A percentile compares a stretch with the other conserved stretches of the same genome.
These are phyloP conservation scores for Cinara cedri DNA, from an alignment of 2,888 invertebrate genomes.

Conservation along the genomic window DNA sequence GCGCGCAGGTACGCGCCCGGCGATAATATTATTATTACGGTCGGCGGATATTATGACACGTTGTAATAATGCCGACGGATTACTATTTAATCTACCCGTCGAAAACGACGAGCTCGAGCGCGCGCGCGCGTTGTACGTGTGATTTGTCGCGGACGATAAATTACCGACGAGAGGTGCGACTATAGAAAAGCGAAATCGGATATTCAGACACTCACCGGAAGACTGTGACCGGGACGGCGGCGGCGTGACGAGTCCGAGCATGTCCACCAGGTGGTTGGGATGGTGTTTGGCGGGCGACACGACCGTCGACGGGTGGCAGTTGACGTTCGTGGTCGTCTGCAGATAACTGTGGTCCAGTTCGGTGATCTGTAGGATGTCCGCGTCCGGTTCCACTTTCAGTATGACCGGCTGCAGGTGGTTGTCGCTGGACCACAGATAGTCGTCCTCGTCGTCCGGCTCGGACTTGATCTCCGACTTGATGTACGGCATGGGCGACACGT, in stretches of 20 bases:
- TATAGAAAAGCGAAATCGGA: no score
- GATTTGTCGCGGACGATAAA: no score
- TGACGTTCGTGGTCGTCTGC: conserved; percentile 7
- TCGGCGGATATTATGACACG: no score
- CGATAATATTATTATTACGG: no score
- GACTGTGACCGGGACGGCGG: conserved; percentile 49
- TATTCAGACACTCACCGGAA: conserved; percentile 48
- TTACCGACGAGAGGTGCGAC: no score
- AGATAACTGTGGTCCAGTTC: conserved; percentile 53
- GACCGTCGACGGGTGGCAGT: not conserved
- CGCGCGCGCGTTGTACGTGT: no score
- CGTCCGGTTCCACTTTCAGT: conserved; percentile 39
- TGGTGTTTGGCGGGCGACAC: conserved; percentile 34
- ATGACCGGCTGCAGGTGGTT: conserved; percentile 48
- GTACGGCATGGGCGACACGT: not conserved
- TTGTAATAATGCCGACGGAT: no score
- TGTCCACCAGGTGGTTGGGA: conserved; percentile 38
- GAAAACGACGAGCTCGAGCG: no score
- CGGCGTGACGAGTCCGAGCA: conserved; percentile 52
- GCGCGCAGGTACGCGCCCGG: no score
- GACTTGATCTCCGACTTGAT: not conserved
- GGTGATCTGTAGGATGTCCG: conserved; percentile 45
- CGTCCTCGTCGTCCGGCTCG: conserved; percentile 39
- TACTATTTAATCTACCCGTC: no score
- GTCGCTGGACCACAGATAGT: conserved; percentile 48